phyloP scores from a whole-genome alignment of 2,888 invertebrate species.

The Brenthis hecate region DNA sequence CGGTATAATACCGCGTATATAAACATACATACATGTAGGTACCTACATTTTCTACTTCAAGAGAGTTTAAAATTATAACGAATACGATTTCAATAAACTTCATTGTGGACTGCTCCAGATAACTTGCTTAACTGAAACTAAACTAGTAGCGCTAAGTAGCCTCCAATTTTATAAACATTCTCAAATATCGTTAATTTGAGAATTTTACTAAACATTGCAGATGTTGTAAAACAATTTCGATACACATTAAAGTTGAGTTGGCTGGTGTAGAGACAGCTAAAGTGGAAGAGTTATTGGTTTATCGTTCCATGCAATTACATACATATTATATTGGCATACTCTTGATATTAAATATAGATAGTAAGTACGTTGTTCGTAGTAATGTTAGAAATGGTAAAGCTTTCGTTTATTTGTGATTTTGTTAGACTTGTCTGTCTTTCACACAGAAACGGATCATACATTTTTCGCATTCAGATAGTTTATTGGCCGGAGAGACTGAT shows the following conservation, averaged over 20 bases:
- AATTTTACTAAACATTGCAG: slow-evolving; percentile 50
- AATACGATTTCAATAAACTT: slow-evolving; percentile 48
- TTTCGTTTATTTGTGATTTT: too few species aligned
- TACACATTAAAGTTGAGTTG: not conserved
- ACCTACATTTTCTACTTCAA: slow-evolving; percentile 32
- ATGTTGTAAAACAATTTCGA: slow-evolving; percentile 47
- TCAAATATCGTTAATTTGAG: slow-evolving; percentile 51
- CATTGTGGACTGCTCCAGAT: slow-evolving; percentile 52
- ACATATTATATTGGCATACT: too few species aligned
- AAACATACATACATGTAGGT: slow-evolving; percentile 3
- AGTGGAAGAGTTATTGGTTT: too few species aligned
- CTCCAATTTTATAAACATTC: slow-evolving; percentile 59
- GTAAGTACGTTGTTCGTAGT: too few species aligned
- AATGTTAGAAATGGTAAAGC: too few species aligned
- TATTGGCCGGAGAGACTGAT: too few species aligned
- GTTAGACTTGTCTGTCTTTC: too few species aligned
- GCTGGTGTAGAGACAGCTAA: too few species aligned
- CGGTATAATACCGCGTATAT: not conserved
- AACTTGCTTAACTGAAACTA: slow-evolving; percentile 47
- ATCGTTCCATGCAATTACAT: too few species aligned
- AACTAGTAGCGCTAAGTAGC: slow-evolving; percentile 38
- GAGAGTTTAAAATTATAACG: slow-evolving; percentile 29
- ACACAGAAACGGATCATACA: too few species aligned
- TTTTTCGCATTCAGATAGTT: too few species aligned
- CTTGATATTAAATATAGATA: too few species aligned